These are phyloP conservation scores for Chelmon rostratus DNA, from an alignment of 2,797 vertebrate species.

Conservation along the genomic window DNA sequence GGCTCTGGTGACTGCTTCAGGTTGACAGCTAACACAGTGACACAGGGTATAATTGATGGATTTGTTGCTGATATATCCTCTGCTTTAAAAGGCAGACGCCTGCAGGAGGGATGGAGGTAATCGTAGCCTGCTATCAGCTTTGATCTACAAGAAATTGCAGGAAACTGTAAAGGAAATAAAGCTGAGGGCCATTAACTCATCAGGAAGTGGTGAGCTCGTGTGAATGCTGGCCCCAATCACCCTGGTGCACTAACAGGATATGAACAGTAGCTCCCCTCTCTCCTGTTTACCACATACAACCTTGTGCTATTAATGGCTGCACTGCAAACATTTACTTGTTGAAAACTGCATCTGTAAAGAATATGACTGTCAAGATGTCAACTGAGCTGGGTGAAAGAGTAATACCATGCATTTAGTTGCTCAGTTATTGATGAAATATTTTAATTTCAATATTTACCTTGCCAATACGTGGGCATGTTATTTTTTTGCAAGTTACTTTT, in stretches of 20 bases:
- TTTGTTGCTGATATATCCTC: conserved; percentile 25
- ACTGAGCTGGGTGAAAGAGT: neutral
- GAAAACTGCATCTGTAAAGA: neutral
- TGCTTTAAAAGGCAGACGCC: conserved; percentile 26
- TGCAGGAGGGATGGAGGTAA: conserved; percentile 32
- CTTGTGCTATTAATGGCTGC: conserved; percentile 3
- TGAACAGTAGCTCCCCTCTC: conserved; percentile 41
- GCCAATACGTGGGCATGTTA: neutral
- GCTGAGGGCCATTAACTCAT: conserved; percentile 71
- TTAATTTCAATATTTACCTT: neutral
- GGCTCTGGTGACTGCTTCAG: neutral
- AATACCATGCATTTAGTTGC: neutral
- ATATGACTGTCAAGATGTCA: neutral
- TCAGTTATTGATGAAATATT: neutral
- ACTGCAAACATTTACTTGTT: conserved; percentile 19
- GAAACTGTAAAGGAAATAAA: conserved; percentile 79
- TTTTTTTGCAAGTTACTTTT: conserved; percentile 14
- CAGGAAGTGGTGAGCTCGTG: conserved; percentile 75
- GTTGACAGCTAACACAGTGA: neutral
- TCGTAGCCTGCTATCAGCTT: conserved; percentile 63
- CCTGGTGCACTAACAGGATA: conserved; percentile 56
- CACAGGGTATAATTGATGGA: neutral
- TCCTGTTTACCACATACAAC: conserved; percentile 13
- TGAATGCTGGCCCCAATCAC: conserved; percentile 50
- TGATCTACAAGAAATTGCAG: conserved; percentile 79